Percentiles rank a stretch among this genome's conserved stretches.
phyloP scores from a whole-genome alignment of 2,797 vertebrate genomes.

The Euthynnus affinis region DNA sequence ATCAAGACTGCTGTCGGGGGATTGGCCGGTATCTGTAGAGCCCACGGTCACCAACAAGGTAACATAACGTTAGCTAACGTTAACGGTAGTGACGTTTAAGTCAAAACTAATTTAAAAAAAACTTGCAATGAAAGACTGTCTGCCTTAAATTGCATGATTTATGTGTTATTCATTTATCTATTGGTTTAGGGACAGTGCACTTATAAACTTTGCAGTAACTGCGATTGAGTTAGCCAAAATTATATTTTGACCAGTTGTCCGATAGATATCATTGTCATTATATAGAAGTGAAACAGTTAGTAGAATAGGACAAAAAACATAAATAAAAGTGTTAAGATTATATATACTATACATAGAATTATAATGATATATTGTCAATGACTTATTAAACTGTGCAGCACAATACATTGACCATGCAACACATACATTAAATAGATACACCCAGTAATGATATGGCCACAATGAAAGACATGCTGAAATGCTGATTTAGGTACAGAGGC shows the following conservation, averaged over 20 bases:
- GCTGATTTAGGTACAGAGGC: not conserved
- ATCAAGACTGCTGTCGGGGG: slow-evolving; percentile 71
- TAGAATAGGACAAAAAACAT: not conserved
- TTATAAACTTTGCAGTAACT: not conserved
- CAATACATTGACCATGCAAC: not conserved
- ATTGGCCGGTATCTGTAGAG: slow-evolving; percentile 52
- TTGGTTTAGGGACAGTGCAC: not conserved
- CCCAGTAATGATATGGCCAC: too few relatives aligned
- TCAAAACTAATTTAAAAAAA: not conserved
- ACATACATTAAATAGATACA: not conserved
- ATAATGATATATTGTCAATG: not conserved
- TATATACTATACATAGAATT: too few relatives aligned
- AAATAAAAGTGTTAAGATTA: too few relatives aligned
- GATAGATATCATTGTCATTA: not conserved
- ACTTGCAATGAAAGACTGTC: not conserved
- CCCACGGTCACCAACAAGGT: slow-evolving; percentile 72
- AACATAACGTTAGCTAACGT: slow-evolving; percentile 32
- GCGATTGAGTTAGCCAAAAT: not conserved
- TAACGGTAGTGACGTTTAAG: not conserved
- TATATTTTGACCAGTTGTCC: not conserved
- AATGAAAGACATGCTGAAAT: not conserved
- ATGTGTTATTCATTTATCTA: not conserved
- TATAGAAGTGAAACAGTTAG: not conserved
- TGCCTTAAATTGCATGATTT: rapidly evolving
- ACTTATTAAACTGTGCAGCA: too few relatives aligned